Conservation (phyloP, 2,888 invertebrate genomes). For the Spodoptera littoralis region DNA sequence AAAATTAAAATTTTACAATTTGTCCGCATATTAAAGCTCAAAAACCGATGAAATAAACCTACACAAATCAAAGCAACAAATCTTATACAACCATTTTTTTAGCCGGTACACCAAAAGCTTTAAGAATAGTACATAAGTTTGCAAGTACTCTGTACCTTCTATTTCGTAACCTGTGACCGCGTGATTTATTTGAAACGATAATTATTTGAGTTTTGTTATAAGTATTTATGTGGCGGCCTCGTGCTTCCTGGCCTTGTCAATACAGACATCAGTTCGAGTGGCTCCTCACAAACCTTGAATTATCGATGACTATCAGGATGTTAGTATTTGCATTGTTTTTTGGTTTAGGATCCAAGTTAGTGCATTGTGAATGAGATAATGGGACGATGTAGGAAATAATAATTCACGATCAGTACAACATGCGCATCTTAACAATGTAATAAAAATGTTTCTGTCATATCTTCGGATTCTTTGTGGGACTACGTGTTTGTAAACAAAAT, state of each 20-base stretch:
- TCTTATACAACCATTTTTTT: too few relatives aligned
- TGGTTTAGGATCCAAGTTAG: slow-evolving; percentile 16
- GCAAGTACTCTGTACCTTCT: slow-evolving; percentile 42
- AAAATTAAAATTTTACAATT: too few relatives aligned
- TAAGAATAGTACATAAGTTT: slow-evolving; percentile 20
- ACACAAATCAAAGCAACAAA: too few relatives aligned
- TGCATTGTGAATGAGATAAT: slow-evolving; percentile 10
- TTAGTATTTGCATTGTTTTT: slow-evolving; percentile 74
- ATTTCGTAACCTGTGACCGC: slow-evolving; percentile 50
- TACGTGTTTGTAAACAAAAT: too few relatives aligned
- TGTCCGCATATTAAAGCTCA: too few relatives aligned
- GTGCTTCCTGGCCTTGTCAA: slow-evolving; percentile 78
- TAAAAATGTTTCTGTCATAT: too few relatives aligned
- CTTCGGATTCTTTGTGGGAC: too few relatives aligned
- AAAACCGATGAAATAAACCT: too few relatives aligned
- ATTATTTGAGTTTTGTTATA: slow-evolving; percentile 65
- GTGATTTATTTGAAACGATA: slow-evolving; percentile 53
- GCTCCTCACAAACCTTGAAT: slow-evolving; percentile 77
- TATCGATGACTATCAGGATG: slow-evolving; percentile 82
- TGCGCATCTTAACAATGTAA: too few relatives aligned
- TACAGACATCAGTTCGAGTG: slow-evolving; percentile 69
- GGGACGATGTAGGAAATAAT: slow-evolving; percentile 21
- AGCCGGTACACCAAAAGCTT: too few relatives aligned
- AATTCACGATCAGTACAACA: too few relatives aligned
- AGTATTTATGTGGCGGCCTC: slow-evolving; percentile 55